Base-by-base conservation (phyloP, 2,797 vertebrate species). In the Pseudomugil gertrudae region DNA sequence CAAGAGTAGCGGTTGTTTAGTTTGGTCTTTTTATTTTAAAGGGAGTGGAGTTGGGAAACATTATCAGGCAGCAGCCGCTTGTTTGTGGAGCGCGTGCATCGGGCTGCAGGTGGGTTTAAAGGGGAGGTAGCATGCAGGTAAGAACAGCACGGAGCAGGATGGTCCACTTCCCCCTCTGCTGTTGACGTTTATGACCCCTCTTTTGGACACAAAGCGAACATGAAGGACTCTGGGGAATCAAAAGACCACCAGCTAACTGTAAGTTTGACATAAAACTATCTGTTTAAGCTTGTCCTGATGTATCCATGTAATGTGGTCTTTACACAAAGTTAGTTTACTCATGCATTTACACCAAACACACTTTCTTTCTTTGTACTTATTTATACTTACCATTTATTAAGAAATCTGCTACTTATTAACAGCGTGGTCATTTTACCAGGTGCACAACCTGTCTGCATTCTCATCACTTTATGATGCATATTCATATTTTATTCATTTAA, bases 231-330 rank as follows among this genome's bases (percentile, higher is more conserved):
- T 0, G 93, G 91, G 30, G 95, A 95, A 35, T 93, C 93, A 4
- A 95, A 95, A 84, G 95, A 96, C 81, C 95, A 95, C 23, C 95
- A 96, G 45, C 92, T 96, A 21, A 95, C 90, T 15, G 95, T 95
- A 78, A 95, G 95, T 90, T 48, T 19, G 4, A 26, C n/a, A 0
- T 13, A n/a, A 15, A 43, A n/a, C n/a, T n/a, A 17, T 0, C 40
- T 1, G 24, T 33, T 36, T 57, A 33, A 30, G 8, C 11, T 8
- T 23, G 30, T 26, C 1, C 27, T 17, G 4, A 36, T 38, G 36
- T 15, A 4, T 6, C 2, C 15, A 5, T 14, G 8, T 51, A 27
- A 21, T 23, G 36, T 40, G 21, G 8, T 19, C 14, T 52, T 52
- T 17, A 9, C 14, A 52, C 24, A 15, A 52, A 29, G n/a, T 54